Evolutionary conservation across 2,888 invertebrate genomes (phyloP).

Genomic region (Coelogynopora nodosa): DNA sequence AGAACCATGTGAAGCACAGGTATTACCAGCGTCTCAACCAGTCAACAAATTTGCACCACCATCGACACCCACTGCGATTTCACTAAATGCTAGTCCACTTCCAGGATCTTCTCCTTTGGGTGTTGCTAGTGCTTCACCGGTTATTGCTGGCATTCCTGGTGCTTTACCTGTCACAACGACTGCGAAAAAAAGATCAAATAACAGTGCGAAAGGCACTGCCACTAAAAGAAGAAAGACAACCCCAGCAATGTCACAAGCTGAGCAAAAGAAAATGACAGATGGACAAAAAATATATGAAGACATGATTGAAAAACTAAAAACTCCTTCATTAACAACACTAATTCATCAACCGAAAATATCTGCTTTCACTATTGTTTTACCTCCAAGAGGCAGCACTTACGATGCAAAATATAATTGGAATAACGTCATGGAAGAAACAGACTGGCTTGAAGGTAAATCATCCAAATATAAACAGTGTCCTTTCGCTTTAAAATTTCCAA

Average conservation of each 20-base stretch:
- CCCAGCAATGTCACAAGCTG: neutral
- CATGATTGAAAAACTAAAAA: constrained; percentile 13
- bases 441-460: constrained; percentile 8
- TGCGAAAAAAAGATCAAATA: neutral
- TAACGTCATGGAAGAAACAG: neutral
- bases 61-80: neutral
- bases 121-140: neutral
- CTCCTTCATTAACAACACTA: neutral
- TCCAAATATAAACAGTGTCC: constrained; percentile 5
- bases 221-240: neutral
- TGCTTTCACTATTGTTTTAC: neutral
- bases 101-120: neutral
- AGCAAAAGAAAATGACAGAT: constrained; percentile 14
- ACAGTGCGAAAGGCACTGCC: neutral
- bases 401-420: constrained; percentile 10
- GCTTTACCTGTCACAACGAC: neutral
- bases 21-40: neutral
- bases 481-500: neutral
- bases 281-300: neutral
- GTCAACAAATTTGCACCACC: neutral
- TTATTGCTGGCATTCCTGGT: neutral
- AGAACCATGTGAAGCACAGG: neutral
- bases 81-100: neutral
- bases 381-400: neutral
- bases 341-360: neutral